A percentile compares a stretch with the other conserved stretches of the same genome.
Evolutionary conservation across 2,113 vertebrate genomes (phyloP).

Genomic region (Onychostruthus taczanowskii): DNA sequence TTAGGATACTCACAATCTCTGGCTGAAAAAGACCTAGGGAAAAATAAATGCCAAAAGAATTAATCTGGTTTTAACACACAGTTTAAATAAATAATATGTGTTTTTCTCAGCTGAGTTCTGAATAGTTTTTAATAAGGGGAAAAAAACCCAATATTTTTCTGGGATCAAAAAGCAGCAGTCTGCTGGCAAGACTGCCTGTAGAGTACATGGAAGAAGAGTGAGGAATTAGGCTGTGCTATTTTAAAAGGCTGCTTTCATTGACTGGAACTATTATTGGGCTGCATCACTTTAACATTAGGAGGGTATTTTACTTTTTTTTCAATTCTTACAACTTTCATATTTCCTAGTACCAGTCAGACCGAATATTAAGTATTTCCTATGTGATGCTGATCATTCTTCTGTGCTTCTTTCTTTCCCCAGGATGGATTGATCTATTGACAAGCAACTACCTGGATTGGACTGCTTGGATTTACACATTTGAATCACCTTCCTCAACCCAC

Average conservation of each 20-base stretch:
- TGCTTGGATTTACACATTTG: background rate
- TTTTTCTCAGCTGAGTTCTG: background rate
- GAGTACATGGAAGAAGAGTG: background rate
- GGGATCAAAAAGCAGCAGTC: background rate
- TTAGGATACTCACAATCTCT: background rate
- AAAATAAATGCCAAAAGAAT: background rate
- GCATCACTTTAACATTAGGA: background rate
- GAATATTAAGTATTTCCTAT: background rate
- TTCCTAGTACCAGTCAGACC: background rate
- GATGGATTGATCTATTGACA: background rate
- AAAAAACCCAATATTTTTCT: background rate
- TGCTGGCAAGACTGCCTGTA: background rate
- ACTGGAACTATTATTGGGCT: background rate
- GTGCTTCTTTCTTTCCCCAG: background rate
- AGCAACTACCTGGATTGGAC: background rate
- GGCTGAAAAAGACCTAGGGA: background rate
- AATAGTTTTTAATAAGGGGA: background rate
- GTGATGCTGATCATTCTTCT: background rate
- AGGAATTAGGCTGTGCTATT: background rate
- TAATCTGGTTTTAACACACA: background rate
- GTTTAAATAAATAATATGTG: background rate
- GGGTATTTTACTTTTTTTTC: background rate
- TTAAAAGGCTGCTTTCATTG: slow-evolving; percentile 40
- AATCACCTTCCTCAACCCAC: background rate
- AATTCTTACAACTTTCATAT: background rate